Evolutionary conservation across 2,888 invertebrate species (phyloP).

Genomic region (Hydriomena furcata): DNA sequence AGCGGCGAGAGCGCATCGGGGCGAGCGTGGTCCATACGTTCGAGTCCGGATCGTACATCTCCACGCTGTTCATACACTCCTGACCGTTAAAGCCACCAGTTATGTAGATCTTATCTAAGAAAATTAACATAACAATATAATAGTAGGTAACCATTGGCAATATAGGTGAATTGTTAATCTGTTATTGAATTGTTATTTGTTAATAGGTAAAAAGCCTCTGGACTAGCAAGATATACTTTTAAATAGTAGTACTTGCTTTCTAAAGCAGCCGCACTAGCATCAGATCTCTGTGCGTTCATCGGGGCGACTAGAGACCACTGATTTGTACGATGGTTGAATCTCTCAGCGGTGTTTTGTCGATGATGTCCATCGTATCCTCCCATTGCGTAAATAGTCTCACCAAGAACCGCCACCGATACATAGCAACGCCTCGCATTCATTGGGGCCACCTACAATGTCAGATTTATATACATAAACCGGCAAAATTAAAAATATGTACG

Average conservation of each 20-base stretch:
- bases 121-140: not conserved
- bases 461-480: too few species aligned
- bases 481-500: too few species aligned
- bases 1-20: slow-evolving; percentile 91
- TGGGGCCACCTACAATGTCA: slow-evolving; percentile 86
- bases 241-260: slow-evolving; percentile 88
- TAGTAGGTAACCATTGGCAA: too few species aligned
- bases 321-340: slow-evolving; percentile 92
- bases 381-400: slow-evolving; percentile 92
- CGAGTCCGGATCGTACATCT: slow-evolving; percentile 89
- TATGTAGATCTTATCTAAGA: slow-evolving; percentile 88
- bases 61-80: slow-evolving; percentile 93
- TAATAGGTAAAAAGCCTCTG: too few species aligned
- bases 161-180: too few species aligned
- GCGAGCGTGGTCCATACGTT: slow-evolving; percentile 94
- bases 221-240: too few species aligned
- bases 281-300: slow-evolving; percentile 95
- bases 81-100: slow-evolving; percentile 96
- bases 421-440: slow-evolving; percentile 96
- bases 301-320: slow-evolving; percentile 94
- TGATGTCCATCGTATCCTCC: slow-evolving; percentile 95
- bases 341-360: slow-evolving; percentile 93
- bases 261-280: slow-evolving; percentile 94
- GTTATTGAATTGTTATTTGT: too few species aligned
- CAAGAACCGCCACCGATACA: slow-evolving; percentile 91